A percentile compares a stretch with the other conserved stretches of the same genome.
Conservation (phyloP, 2,797 vertebrate species). For the Micropoecilia bifurca region DNA sequence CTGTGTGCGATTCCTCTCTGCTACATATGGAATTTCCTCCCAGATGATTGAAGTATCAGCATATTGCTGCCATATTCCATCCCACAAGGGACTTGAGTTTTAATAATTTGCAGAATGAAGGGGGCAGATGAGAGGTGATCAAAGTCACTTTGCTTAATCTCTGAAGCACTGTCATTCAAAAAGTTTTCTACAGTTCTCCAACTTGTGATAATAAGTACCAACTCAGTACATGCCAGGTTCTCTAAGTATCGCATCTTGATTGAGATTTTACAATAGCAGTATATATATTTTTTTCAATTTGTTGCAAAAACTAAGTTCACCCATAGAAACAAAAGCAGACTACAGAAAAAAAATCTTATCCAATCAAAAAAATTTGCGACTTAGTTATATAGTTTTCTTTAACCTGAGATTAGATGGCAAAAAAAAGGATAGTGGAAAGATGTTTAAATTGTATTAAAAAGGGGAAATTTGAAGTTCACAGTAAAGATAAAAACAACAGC, state of each 20-base stretch:
- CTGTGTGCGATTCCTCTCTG: slow-evolving; percentile 61
- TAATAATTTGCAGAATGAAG: slow-evolving; percentile 72
- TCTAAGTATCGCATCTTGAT: neutral
- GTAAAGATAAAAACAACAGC: neutral
- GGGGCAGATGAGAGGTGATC: slow-evolving; percentile 65
- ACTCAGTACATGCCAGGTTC: neutral
- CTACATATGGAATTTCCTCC: slow-evolving; percentile 83
- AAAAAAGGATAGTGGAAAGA: neutral
- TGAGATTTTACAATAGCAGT: neutral
- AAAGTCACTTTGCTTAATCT: slow-evolving; percentile 70
- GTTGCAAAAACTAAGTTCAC: neutral
- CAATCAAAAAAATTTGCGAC: no score
- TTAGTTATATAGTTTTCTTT: no score
- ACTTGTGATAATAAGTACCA: slow-evolving; percentile 5
- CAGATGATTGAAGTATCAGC: slow-evolving; percentile 81
- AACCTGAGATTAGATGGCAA: no score
- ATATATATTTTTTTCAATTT: neutral
- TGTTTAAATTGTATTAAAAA: neutral
- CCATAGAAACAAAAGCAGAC: neutral
- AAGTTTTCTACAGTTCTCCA: slow-evolving; percentile 43
- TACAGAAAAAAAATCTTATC: neutral
- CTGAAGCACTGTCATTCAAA: slow-evolving; percentile 60
- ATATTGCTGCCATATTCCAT: slow-evolving; percentile 81
- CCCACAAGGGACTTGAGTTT: slow-evolving; percentile 68
- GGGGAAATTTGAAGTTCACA: neutral